Evolutionary conservation across 2,888 invertebrate genomes (phyloP).

Genomic region (Vanessa cardui): DNA sequence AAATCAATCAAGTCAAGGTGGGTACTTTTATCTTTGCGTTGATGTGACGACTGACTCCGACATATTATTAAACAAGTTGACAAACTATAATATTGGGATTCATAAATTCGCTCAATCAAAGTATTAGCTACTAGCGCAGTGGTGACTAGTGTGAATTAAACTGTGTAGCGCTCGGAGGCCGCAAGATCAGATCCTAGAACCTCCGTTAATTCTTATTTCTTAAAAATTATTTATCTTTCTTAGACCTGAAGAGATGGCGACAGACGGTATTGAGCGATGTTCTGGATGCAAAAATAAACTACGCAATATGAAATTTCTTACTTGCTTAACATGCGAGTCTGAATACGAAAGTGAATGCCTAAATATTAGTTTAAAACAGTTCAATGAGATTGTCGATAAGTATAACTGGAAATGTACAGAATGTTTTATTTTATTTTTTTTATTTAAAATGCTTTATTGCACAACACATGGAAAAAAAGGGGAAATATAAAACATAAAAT

Average conservation of each 20-base stretch:
- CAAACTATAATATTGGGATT: not conserved
- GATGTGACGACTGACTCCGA: no score
- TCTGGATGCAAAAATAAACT: slow-evolving; percentile 1
- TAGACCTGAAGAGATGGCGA: slow-evolving; percentile 2
- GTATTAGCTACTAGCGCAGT: not conserved
- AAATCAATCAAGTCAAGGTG: no score
- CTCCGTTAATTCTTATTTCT: not conserved
- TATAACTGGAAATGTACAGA: slow-evolving; percentile 10
- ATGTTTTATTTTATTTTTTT: no score
- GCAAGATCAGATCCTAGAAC: slow-evolving; percentile 1
- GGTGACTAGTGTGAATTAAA: slow-evolving; percentile 1
- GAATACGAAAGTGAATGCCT: not conserved
- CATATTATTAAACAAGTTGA: not conserved
- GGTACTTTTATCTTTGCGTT: no score
- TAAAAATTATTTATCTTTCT: not conserved
- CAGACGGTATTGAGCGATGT: slow-evolving; percentile 3
- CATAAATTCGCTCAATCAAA: not conserved
- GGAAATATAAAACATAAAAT: no score
- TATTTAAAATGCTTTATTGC: no score
- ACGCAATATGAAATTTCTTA: slow-evolving; percentile 1
- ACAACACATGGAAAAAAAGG: no score
- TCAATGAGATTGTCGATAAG: not conserved
- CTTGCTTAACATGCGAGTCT: not conserved
- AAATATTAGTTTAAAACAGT: slow-evolving; percentile 2
- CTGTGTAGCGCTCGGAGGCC: not conserved